Evolutionary conservation across 2,113 vertebrate genomes (phyloP).

Genomic region (Rhombomys opimus): DNA sequence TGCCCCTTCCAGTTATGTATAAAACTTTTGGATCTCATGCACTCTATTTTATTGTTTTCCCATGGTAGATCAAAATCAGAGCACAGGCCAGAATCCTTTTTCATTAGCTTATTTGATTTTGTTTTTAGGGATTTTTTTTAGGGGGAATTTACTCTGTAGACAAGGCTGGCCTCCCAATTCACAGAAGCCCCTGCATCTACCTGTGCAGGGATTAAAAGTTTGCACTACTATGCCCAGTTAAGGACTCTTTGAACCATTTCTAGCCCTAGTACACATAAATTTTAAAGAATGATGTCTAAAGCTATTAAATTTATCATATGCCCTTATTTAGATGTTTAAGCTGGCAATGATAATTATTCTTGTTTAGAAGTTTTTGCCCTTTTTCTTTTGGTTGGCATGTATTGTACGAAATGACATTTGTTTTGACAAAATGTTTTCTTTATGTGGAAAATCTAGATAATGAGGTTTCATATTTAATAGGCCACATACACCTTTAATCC

Average conservation of each 20-base stretch:
- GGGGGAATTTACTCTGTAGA: not conserved
- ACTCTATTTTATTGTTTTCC: not conserved
- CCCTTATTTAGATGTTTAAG: constrained; percentile 14
- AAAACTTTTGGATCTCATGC: not conserved
- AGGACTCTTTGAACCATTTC: not conserved
- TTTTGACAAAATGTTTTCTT: not conserved
- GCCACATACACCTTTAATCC: not conserved
- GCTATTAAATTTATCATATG: not conserved
- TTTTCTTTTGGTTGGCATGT: not conserved
- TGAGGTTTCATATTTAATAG: constrained; percentile 35
- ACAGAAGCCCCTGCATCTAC: not conserved
- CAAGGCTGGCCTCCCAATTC: not conserved
- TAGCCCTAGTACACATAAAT: not conserved
- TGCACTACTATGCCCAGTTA: not conserved
- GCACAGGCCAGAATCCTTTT: not conserved
- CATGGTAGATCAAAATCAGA: constrained; percentile 14
- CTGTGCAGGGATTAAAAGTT: not conserved
- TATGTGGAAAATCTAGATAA: not conserved
- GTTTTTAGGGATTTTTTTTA: not conserved
- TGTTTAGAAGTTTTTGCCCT: not conserved
- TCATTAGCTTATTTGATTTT: not conserved
- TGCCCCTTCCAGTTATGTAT: not conserved
- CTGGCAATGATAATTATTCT: not conserved
- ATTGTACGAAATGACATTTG: not conserved
- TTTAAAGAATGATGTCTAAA: constrained; percentile 27